Base-by-base conservation (phyloP, 1,140 invertebrate genomes). In the Coenobita brevimanus region DNA sequence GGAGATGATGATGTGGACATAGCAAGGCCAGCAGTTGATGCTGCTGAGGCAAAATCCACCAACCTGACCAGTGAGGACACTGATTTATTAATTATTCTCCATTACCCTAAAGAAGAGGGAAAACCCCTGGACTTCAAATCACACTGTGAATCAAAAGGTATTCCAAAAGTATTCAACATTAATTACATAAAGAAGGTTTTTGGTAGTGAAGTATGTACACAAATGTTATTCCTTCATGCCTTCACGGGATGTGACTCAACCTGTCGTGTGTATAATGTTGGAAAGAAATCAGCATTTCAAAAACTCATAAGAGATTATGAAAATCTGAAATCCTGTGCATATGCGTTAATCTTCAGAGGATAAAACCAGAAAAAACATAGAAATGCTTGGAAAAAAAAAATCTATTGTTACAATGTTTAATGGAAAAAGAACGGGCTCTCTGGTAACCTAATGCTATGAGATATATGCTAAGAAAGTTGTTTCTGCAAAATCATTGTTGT, bases 1-100 rank as follows among this genome's bases (percentile, higher is more conserved):
- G 81, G 81, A 43, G 60, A 86, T 33, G 83, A 46, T 82, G 75
- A 82, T 80, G 83, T 81, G 50, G 83, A 86, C 83, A 82, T 82
- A 4, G 33, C n/a, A 24, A 78, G 50, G 8, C n/a, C 75, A 30
- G 38, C 46, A n/a, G 75, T 78, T 24, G 6, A 78, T 43, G 50
- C 27, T 67, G 36, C 17, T 30, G 33, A 15, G 15, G n/a, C 24
- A 46, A 21, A 78, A 46, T 78, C 75, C 38, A 78, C 75, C 33
- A 78, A 21, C 24, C 76, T 79, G 36, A 79, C 33, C 46, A 54
- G 76, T 57, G 76, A 79, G 76, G 76, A 79, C 76, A 79, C 76
- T 30, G 50, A 79, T 30, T 21, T 79, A 30, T 79, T 79, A 38
- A 60, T 79, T 24, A n/a, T 75, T 36, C 36, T 27, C 21, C 76